These are phyloP conservation scores for Amblyjoppa proteus DNA, from an alignment of 2,888 invertebrate genomes.

Conservation along the genomic window DNA sequence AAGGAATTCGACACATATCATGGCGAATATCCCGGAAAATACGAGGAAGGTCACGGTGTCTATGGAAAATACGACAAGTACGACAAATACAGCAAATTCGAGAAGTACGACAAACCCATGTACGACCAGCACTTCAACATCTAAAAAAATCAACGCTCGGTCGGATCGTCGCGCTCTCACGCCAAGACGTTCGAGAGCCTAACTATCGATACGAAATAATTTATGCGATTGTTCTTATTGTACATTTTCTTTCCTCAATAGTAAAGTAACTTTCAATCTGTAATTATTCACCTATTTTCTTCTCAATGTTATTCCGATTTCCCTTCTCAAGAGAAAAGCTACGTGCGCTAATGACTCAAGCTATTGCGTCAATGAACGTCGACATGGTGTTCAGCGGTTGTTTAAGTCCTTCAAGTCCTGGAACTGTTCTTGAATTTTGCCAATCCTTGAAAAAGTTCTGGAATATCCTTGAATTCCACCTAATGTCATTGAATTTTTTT, in stretches of 20 bases:
- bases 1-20: slow-evolving; percentile 27
- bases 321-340: too few species aligned
- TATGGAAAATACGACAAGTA: slow-evolving; percentile 50
- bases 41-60: slow-evolving; percentile 37
- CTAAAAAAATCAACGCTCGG: slow-evolving; percentile 45
- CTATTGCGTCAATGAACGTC: background rate
- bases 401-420: too few species aligned
- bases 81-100: slow-evolving; percentile 51
- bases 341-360: background rate
- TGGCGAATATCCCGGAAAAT: slow-evolving; percentile 53
- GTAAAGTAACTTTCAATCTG: slow-evolving; percentile 49
- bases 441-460: too few species aligned
- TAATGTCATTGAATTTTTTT: too few species aligned
- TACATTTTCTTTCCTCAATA: slow-evolving; percentile 36
- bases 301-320: background rate
- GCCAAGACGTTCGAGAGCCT: slow-evolving; percentile 44
- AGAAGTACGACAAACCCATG: slow-evolving; percentile 29
- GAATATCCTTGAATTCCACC: too few species aligned
- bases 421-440: too few species aligned
- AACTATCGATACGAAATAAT: slow-evolving; percentile 27
- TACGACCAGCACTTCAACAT: slow-evolving; percentile 60
- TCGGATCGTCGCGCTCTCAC: slow-evolving; percentile 3
- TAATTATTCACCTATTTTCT: slow-evolving; percentile 5
- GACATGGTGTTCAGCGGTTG: background rate
- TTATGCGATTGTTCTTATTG: slow-evolving; percentile 43